Base-by-base conservation (phyloP, 1,140 invertebrate species). In the Sycobia sp. region DNA sequence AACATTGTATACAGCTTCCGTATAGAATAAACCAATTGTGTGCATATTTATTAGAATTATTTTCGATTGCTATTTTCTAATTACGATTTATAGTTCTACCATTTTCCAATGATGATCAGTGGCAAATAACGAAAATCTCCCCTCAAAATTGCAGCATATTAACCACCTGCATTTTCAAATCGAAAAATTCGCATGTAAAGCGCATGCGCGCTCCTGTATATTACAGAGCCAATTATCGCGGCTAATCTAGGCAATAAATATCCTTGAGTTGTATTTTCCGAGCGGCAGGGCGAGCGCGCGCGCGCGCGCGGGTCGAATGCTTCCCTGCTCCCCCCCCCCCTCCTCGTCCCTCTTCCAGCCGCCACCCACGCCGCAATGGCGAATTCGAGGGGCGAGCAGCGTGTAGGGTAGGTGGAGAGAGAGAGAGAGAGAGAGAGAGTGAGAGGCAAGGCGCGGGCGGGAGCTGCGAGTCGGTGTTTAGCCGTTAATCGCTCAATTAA, bases 401-500 rank as follows among this genome's bases (percentile, higher is more conserved):
- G 3, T 43, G 2, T n/a, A 4, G n/a, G 39, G 39, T n/a, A 13
- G 39, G 5, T 2, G 39, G n/a, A 18, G 13, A 14, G 5, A n/a
- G 36, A 4, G 36, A 18, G 23, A 16, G 20, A 16, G 20, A 13
- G n/a, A 39, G 36, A 25, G n/a, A n/a, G n/a, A n/a, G 54, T 20
- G 29, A 9, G 9, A 10, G 20, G 22, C 20, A 22, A 25, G 4
- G 14, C 29, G 43, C 56, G 25, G 43, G 9, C 7, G 22, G 53
- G 50, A n/a, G 3, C 8, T 20, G 55, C 46, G 43, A 67, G 71
- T 63, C 71, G 72, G 71, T 75, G 76, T 79, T 80, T 79, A 77
- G 73, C 77, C 73, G 77, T 80, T 80, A 80, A 81, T 81, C 78
- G 79, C 76, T 75, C 79, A 80, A 81, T 81, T 81, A 80, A 81